Evolutionary conservation across 2,888 invertebrate species (phyloP).

Genomic region (Notocelia uddmanniana): DNA sequence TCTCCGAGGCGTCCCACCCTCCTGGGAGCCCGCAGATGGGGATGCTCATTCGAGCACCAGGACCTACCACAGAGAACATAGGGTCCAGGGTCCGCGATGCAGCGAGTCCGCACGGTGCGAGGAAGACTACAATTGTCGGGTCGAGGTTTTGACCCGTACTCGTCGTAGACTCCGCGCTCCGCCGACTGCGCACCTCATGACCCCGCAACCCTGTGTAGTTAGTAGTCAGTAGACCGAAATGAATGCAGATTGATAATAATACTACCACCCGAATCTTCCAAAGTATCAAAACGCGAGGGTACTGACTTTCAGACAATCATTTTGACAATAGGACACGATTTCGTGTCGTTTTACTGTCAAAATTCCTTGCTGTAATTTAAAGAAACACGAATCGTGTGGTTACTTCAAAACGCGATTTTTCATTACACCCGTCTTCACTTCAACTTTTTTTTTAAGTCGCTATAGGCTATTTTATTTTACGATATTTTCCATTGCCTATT

Average conservation of each 20-base stretch:
- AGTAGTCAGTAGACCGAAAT: neutral
- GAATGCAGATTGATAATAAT: neutral
- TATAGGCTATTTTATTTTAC: neutral
- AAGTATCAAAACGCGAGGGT: conserved; percentile 11
- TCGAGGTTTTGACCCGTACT: no score
- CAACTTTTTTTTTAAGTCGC: conserved; percentile 29
- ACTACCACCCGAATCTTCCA: neutral
- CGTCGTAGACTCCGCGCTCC: no score
- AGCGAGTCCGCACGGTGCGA: no score
- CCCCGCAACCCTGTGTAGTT: no score
- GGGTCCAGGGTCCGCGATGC: no score
- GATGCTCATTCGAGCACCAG: no score
- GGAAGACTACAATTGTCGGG: no score
- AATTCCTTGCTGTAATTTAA: conserved; percentile 54
- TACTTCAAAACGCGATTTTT: conserved; percentile 51
- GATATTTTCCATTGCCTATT: no score
- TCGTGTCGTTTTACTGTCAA: conserved; percentile 51
- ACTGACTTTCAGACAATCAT: conserved; percentile 8
- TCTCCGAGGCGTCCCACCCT: no score
- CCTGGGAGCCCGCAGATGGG: no score
- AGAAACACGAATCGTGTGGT: conserved; percentile 55
- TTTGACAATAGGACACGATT: conserved; percentile 25
- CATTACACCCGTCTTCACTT: conserved; percentile 44
- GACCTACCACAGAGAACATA: no score
- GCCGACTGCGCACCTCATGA: no score